Evolutionary conservation across 1,140 invertebrate species (phyloP).

Genomic region (Coptotermes formosanus): DNA sequence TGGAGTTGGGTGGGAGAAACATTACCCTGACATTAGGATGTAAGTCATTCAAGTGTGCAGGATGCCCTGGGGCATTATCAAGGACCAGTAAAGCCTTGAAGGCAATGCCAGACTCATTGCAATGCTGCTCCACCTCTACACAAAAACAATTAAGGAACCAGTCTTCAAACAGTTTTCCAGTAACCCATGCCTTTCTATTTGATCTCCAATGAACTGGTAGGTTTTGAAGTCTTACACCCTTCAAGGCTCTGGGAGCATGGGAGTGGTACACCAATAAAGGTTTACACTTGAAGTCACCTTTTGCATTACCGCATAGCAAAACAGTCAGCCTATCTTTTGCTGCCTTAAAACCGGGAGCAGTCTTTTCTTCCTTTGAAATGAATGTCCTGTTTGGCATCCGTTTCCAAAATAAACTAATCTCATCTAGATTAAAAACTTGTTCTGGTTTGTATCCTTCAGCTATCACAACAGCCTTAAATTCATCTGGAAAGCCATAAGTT

Average conservation of each 20-base stretch:
- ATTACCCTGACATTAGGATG: slow-evolving; percentile 46
- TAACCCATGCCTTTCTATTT: slow-evolving; percentile 50
- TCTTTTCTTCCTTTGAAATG: slow-evolving; percentile 45
- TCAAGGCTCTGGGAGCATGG: slow-evolving; percentile 47
- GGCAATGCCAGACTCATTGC: slow-evolving; percentile 42
- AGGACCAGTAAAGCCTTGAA: slow-evolving; percentile 50
- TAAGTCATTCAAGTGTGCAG: slow-evolving; percentile 38
- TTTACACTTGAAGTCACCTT: slow-evolving; percentile 48
- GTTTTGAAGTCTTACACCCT: slow-evolving; percentile 42
- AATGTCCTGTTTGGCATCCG: slow-evolving; percentile 49
- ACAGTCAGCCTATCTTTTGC: slow-evolving; percentile 50
- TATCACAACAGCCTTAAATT: slow-evolving; percentile 45
- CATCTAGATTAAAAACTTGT: slow-evolving; percentile 49
- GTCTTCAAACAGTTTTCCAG: slow-evolving; percentile 44
- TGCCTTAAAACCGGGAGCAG: slow-evolving; percentile 46
- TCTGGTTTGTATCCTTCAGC: slow-evolving; percentile 44
- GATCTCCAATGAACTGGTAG: slow-evolving; percentile 47
- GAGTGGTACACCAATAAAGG: slow-evolving; percentile 48
- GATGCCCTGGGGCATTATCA: slow-evolving; percentile 49
- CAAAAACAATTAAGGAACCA: slow-evolving; percentile 45
- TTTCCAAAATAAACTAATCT: slow-evolving; percentile 51
- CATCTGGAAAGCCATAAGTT: slow-evolving; percentile 42
- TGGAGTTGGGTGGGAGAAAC: slow-evolving; percentile 45
- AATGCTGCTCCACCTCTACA: slow-evolving; percentile 42
- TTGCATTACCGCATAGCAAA: slow-evolving; percentile 46